Evolutionary conservation across 1,140 invertebrate species (phyloP).

Genomic region (Agrypnia vestita): DNA sequence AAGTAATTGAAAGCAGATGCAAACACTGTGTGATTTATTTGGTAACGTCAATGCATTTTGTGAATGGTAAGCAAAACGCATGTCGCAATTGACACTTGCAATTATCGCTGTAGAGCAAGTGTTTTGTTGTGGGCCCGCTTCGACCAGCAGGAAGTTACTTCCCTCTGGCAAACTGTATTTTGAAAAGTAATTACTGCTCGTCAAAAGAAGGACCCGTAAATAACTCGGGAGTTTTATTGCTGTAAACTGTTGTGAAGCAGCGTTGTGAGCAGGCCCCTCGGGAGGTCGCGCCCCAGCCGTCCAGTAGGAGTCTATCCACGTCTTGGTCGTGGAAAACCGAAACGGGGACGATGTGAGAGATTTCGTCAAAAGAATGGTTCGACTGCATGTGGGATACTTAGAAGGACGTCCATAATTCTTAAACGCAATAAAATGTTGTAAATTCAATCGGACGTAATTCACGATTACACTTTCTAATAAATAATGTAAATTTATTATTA

Average conservation of each 20-base stretch:
- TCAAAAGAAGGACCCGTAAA: slow-evolving; percentile 52
- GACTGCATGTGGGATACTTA: neutral
- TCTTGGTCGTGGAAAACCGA: neutral
- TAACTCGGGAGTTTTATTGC: slow-evolving; percentile 58
- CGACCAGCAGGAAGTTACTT: slow-evolving; percentile 38
- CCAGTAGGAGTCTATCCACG: slow-evolving; percentile 16
- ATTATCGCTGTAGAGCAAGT: neutral
- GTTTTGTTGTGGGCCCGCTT: neutral
- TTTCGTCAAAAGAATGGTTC: neutral
- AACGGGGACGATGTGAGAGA: neutral
- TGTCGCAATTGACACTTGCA: too few species aligned
- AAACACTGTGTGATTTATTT: too few species aligned
- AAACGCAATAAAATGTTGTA: neutral
- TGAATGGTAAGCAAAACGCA: too few species aligned
- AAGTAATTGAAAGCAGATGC: too few species aligned
- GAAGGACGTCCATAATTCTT: slow-evolving; percentile 9
- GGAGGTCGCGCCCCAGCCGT: slow-evolving; percentile 47
- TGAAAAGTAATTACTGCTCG: slow-evolving; percentile 21
- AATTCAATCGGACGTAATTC: neutral
- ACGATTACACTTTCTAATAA: too few species aligned
- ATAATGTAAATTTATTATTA: too few species aligned
- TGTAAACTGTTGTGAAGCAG: slow-evolving; percentile 58
- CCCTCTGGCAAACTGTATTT: slow-evolving; percentile 20
- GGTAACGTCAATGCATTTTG: too few species aligned
- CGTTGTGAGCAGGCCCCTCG: slow-evolving; percentile 53